Base-by-base conservation (phyloP, 2,797 vertebrate genomes). In the Amphiprion clarkii region DNA sequence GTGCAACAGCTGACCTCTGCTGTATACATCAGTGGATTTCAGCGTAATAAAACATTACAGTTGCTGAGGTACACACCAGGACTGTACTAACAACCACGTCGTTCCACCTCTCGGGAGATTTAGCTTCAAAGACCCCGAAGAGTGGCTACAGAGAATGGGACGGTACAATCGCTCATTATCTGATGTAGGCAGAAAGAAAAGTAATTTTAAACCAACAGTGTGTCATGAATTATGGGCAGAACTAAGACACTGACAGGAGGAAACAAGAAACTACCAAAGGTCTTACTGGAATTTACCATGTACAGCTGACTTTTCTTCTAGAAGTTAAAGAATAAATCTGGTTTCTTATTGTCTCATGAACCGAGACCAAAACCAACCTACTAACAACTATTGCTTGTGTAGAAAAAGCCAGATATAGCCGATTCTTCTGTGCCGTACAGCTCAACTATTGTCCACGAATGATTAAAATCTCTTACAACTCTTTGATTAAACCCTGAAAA, bases 11-110 rank as follows among this genome's bases (percentile, higher is more conserved):
- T 79, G 83, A 83, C 78, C 72, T 83, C 83, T 78, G 81, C 29
- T 74, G 66, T 48, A 21, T 40, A 74, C 78, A 79, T 90, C 68
- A 78, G 76, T 39, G 62, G 54, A 54, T 74, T 67, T 72, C 55
- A 17, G 40, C 62, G 60, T 53, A 73, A 75, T 87, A 84, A 85
- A 88, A 81, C 33, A 61, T 85, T 78, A 71, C 53, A 79, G 76
- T 69, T 58, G 60, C 74, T 46, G 72, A 69, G 73, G 51, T 71
- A 72, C 72, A 83, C 54, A 64, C 31, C 58, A 49, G 40, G 25
- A 23, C 57, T 40, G 61, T 13, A 57, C 52, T 39, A 61, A 85
- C 78, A 78, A 63, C 63, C 55, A 54, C 39, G 36, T 62, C 40
- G 53, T 51, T 69, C 57, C 55, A 74, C 42, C 40, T 19, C 36